Percentiles rank a stretch among this genome's conserved stretches.
phyloP scores from a whole-genome alignment of 2,797 vertebrate genomes.

The Melanotaenia parkinsoni region DNA sequence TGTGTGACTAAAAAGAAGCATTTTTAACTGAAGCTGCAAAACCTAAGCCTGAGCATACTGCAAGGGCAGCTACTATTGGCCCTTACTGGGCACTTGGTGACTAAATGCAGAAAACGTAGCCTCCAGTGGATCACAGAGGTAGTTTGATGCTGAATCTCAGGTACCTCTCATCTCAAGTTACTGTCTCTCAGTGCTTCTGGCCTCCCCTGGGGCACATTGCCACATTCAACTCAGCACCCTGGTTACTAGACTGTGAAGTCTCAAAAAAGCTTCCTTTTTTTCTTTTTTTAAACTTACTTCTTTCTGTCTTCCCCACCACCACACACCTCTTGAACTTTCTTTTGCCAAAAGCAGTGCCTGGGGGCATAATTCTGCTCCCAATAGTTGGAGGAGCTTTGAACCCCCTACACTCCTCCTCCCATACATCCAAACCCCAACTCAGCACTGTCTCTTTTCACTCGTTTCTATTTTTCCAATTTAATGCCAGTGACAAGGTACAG shows the following conservation, averaged over 20 bases:
- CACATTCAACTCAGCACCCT: slow-evolving; percentile 69
- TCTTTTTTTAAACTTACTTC: slow-evolving; percentile 22
- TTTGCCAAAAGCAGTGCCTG: slow-evolving; percentile 72
- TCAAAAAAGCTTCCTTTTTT: slow-evolving; percentile 51
- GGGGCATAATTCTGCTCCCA: slow-evolving; percentile 71
- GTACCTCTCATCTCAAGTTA: slow-evolving; percentile 73
- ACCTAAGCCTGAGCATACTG: not conserved
- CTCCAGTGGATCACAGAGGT: slow-evolving; percentile 60
- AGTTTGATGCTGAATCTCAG: slow-evolving; percentile 67
- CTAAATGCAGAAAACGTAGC: slow-evolving; percentile 32
- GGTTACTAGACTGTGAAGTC: slow-evolving; percentile 63
- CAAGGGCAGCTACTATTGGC: slow-evolving; percentile 4
- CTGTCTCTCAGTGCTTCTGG: slow-evolving; percentile 58
- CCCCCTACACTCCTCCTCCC: slow-evolving; percentile 42
- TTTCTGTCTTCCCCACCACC: slow-evolving; percentile 49
- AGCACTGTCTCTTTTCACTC: slow-evolving; percentile 30
- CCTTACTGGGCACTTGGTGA: slow-evolving; percentile 33
- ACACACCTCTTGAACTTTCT: slow-evolving; percentile 78
- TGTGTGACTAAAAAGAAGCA: slow-evolving; percentile 20
- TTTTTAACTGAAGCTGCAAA: not conserved
- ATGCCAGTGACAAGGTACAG: slow-evolving; percentile 17
- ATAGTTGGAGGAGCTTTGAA: slow-evolving; percentile 66
- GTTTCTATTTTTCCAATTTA: slow-evolving; percentile 49
- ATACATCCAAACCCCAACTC: slow-evolving; percentile 27
- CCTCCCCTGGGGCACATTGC: slow-evolving; percentile 64